Evolutionary conservation across 2,888 invertebrate species (phyloP).

Genomic region (Troglohyphantes excavatus): DNA sequence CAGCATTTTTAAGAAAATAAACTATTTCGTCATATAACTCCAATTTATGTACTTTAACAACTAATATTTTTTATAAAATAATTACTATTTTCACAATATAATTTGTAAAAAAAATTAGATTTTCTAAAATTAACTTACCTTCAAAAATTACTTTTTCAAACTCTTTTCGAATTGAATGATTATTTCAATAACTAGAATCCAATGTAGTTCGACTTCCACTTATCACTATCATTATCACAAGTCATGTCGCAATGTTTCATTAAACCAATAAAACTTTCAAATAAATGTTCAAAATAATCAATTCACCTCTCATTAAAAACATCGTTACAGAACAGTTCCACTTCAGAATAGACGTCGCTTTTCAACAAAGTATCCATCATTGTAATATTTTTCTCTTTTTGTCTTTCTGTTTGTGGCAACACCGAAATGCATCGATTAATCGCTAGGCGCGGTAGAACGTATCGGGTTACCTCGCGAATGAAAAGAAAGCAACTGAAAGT

Average conservation of each 20-base stretch:
- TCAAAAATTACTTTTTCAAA: background rate
- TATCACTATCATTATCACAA: background rate
- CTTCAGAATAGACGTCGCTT: slow-evolving; percentile 12
- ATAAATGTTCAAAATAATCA: slow-evolving; percentile 12
- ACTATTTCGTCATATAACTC: too few species aligned
- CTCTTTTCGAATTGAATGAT: too few species aligned
- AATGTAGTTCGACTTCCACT: too few species aligned
- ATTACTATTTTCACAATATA: too few species aligned
- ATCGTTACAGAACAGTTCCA: background rate
- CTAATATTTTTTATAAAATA: too few species aligned
- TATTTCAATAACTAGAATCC: too few species aligned
- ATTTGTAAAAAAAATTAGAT: too few species aligned
- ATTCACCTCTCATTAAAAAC: slow-evolving; percentile 15
- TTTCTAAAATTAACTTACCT: background rate
- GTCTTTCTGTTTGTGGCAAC: slow-evolving; percentile 13
- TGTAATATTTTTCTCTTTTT: slow-evolving; percentile 25
- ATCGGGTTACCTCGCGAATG: slow-evolving; percentile 48
- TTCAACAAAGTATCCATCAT: slow-evolving; percentile 12
- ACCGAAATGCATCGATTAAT: slow-evolving; percentile 63
- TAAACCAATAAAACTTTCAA: slow-evolving; percentile 16
- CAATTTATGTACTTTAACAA: too few species aligned
- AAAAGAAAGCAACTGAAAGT: slow-evolving; percentile 18
- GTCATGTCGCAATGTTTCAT: background rate
- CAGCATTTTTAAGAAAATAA: too few species aligned
- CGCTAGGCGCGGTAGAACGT: slow-evolving; percentile 20